Conservation (phyloP, 30 jellyfish, hydroid and myxozoan species). For the Cassiopea xamachana region DNA sequence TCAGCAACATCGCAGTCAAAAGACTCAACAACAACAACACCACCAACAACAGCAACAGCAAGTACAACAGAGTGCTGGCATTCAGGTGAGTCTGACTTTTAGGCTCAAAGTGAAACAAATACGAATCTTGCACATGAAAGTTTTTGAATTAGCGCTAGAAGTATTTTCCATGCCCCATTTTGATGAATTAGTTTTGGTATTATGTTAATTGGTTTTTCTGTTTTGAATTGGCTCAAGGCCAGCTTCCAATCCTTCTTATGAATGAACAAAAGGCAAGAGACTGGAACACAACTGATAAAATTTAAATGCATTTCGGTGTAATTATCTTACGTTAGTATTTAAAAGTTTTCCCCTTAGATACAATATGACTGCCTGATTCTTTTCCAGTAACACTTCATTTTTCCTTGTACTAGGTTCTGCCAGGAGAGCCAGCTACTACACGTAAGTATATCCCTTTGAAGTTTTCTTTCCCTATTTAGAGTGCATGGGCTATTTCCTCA, state of each 20-base stretch:
- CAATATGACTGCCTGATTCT: neutral
- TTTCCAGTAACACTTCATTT: neutral
- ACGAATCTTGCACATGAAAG: neutral
- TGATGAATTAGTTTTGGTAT: no score
- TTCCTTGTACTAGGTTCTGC: slow-evolving; percentile 37
- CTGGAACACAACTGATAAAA: no score
- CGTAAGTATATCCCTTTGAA: slow-evolving; percentile 20
- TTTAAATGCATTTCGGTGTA: no score
- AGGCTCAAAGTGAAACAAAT: neutral
- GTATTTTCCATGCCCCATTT: no score
- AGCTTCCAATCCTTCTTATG: no score
- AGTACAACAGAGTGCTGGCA: slow-evolving; percentile 65
- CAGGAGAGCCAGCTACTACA: slow-evolving; percentile 77
- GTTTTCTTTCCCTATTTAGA: no score
- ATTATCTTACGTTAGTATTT: no score
- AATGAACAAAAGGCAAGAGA: no score
- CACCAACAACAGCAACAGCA: slow-evolving; percentile 72
- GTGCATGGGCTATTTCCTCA: neutral
- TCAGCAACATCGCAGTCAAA: slow-evolving; percentile 36
- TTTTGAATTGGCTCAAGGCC: no score
- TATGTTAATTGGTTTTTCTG: no score
- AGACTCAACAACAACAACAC: slow-evolving; percentile 12
- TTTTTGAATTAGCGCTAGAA: no score
- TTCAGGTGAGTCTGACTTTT: slow-evolving; percentile 32
- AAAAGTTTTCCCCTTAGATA: no score